phyloP scores from a whole-genome alignment of 1,140 invertebrate species.

The Asbolus verrucosus region DNA sequence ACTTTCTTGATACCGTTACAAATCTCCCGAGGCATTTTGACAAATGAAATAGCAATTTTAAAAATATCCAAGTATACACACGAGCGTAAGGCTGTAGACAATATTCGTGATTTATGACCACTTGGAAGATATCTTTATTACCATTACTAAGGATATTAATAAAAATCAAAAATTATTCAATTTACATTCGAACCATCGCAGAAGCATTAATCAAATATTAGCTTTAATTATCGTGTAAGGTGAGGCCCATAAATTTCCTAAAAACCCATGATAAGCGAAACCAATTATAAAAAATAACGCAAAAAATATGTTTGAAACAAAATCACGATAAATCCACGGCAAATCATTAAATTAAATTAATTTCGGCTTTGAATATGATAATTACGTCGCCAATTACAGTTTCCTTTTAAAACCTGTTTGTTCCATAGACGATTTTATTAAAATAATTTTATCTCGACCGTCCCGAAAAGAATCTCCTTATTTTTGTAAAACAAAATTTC shows the following conservation, averaged over 20 bases:
- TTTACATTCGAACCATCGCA: too few relatives aligned
- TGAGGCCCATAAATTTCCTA: too few relatives aligned
- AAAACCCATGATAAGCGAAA: too few relatives aligned
- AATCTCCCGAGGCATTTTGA: not conserved
- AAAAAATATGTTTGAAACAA: not conserved
- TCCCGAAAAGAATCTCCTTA: not conserved
- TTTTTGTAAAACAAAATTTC: constrained; percentile 13
- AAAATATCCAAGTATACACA: constrained; percentile 12
- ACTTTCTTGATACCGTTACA: not conserved
- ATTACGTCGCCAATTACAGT: constrained; percentile 26
- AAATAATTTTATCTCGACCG: constrained; percentile 7
- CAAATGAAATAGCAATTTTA: constrained; percentile 14
- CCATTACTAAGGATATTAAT: constrained; percentile 28
- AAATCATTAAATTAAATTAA: constrained; percentile 30
- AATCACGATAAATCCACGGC: constrained; percentile 11
- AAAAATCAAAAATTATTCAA: constrained; percentile 37
- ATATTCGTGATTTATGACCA: constrained; percentile 35
- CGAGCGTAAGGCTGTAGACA: constrained; percentile 14
- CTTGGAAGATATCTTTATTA: constrained; percentile 36
- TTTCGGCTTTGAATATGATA: constrained; percentile 26
- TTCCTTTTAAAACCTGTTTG: constrained; percentile 28
- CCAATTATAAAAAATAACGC: not conserved
- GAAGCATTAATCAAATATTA: too few relatives aligned
- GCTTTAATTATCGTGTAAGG: too few relatives aligned
- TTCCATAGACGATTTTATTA: constrained; percentile 4